Percentiles rank a stretch among this genome's conserved stretches.
Evolutionary conservation across 2,888 invertebrate species (phyloP).

Genomic region (Cenopis cana): DNA sequence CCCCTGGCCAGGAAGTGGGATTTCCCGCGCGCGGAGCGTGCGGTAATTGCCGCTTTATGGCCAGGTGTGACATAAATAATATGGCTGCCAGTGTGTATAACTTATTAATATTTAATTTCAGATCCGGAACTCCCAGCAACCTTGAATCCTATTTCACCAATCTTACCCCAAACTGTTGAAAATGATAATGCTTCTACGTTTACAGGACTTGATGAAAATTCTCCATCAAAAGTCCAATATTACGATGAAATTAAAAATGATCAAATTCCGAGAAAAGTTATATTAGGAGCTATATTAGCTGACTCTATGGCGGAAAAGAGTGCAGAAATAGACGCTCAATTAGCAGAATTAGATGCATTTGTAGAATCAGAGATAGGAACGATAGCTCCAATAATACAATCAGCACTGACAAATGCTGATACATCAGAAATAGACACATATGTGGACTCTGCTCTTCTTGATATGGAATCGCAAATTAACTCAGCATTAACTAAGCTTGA

Average conservation of each 20-base stretch:
- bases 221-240: not conserved
- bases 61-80: no score
- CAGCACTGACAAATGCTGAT: not conserved
- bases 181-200: not conserved
- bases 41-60: no score
- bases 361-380: constrained; percentile 7
- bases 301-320: constrained; percentile 10
- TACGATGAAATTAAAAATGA: not conserved
- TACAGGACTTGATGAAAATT: not conserved
- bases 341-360: constrained; percentile 13
- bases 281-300: constrained; percentile 14
- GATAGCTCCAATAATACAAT: not conserved
- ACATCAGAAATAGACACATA: not conserved
- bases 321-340: constrained; percentile 16
- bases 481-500: constrained; percentile 9
- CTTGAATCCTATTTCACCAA: not conserved
- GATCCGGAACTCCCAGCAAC: not conserved
- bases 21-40: no score
- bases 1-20: no score
- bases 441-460: constrained; percentile 1
- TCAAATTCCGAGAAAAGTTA: constrained; percentile 5
- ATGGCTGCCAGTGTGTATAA: not conserved
- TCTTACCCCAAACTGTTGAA: not conserved
- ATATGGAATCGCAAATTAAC: constrained; percentile 7
- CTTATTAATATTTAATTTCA: not conserved